Percentiles rank a stretch among this genome's conserved stretches.
Evolutionary conservation across 2,113 vertebrate species (phyloP).

Genomic region (Nipponia nippon): DNA sequence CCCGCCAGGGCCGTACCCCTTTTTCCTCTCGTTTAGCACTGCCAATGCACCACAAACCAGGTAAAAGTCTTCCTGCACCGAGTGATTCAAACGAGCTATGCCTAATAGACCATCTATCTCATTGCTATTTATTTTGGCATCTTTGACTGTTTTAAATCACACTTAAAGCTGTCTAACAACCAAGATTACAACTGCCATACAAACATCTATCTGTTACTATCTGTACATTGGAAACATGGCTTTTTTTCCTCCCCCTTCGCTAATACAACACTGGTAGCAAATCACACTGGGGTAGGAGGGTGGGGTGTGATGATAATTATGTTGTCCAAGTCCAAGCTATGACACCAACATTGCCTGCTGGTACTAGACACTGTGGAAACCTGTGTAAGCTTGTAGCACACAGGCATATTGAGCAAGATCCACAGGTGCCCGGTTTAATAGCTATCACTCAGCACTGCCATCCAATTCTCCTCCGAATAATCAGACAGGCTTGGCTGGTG

Average conservation of each 20-base stretch:
- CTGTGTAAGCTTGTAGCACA: conserved; percentile 32
- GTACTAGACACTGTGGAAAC: not conserved
- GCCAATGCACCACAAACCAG: not conserved
- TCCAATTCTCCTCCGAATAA: not conserved
- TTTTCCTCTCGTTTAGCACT: not conserved
- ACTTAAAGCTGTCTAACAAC: conserved; percentile 20
- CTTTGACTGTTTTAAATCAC: conserved; percentile 17
- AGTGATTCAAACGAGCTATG: not conserved
- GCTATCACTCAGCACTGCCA: not conserved
- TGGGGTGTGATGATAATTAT: conserved; percentile 6
- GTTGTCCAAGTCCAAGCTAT: not conserved
- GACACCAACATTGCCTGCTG: not conserved
- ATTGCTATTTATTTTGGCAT: conserved; percentile 37
- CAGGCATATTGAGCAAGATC: not conserved
- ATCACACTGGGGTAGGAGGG: not conserved
- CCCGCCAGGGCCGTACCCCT: not conserved
- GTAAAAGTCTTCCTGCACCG: not conserved
- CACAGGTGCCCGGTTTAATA: conserved; percentile 18
- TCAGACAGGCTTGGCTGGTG: not conserved
- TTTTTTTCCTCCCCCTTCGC: fast-evolving
- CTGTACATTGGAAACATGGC: not conserved
- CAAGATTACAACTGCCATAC: conserved; percentile 7
- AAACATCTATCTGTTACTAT: not conserved
- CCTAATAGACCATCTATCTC: conserved; percentile 14
- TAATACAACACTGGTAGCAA: not conserved